Evolutionary conservation across 2,797 vertebrate species (phyloP).

Genomic region (Tragelaphus eurycerus): DNA sequence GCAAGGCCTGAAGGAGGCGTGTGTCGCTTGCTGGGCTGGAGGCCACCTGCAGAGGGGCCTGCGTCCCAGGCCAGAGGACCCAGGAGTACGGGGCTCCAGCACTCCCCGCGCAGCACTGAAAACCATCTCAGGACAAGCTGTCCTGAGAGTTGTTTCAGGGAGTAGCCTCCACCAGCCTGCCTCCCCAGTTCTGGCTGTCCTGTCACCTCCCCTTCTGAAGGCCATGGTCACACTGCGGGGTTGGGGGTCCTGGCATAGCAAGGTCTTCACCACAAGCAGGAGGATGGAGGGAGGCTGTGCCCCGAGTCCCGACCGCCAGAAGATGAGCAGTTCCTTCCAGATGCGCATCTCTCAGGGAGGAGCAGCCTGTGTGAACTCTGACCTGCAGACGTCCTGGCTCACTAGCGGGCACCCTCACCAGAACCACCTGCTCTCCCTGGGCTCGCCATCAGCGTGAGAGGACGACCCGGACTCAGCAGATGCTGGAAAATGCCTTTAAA

Average conservation of each 20-base stretch:
- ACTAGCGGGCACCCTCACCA: fast-evolving
- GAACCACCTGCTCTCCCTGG: too few species aligned
- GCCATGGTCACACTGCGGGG: fast-evolving
- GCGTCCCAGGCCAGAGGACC: fast-evolving
- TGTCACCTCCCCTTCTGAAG: neutral
- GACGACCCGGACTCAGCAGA: too few species aligned
- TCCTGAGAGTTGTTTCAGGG: neutral
- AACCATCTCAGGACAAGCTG: neutral
- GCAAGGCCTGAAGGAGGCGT: neutral
- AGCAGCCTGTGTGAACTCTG: fast-evolving
- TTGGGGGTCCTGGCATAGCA: neutral
- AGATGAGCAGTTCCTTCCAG: neutral
- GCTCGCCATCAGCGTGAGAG: neutral
- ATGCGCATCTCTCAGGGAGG: too few species aligned
- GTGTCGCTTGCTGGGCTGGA: neutral
- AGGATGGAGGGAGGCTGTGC: neutral
- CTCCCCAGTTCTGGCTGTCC: neutral
- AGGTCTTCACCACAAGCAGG: neutral
- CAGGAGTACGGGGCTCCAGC: neutral
- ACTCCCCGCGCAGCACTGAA: fast-evolving
- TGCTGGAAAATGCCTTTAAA: neutral
- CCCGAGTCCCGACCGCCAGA: neutral
- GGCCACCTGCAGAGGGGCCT: neutral
- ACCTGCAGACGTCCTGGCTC: neutral
- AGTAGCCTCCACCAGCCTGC: neutral